Evolutionary conservation across 2,888 invertebrate species (phyloP).

Genomic region (Mesorhabditis belari): DNA sequence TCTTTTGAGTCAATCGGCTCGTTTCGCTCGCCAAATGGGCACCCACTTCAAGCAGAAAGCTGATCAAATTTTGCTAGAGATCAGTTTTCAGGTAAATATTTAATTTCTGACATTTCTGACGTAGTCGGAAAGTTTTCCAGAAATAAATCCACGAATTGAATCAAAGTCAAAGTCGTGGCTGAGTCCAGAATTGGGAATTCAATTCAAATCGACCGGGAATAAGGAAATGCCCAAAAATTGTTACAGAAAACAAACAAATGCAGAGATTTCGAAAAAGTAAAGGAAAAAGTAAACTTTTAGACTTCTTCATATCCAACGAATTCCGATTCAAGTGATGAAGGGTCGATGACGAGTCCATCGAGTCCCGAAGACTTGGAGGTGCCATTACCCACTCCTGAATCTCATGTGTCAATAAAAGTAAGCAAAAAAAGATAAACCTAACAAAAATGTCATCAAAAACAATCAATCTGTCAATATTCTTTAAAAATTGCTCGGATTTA

Average conservation of each 20-base stretch:
- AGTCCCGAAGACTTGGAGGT: background rate
- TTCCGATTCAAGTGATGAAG: slow-evolving; percentile 35
- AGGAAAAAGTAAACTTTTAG: no score
- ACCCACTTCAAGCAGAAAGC: slow-evolving; percentile 44
- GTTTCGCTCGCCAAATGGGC: slow-evolving; percentile 46
- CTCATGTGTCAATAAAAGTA: background rate
- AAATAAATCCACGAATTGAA: no score
- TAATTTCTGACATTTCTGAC: no score
- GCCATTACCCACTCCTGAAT: background rate
- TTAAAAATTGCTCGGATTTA: background rate
- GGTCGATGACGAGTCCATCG: slow-evolving; percentile 14
- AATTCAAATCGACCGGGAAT: background rate
- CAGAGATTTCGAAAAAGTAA: no score
- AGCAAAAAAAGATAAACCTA: background rate
- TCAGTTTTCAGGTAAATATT: slow-evolving; percentile 41
- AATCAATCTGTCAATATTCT: background rate
- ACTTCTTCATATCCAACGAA: slow-evolving; percentile 49
- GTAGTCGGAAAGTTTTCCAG: no score
- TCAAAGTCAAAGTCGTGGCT: no score
- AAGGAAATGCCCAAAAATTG: no score
- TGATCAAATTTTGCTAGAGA: slow-evolving; percentile 48
- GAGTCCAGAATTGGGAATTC: no score
- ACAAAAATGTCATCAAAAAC: background rate
- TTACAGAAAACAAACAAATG: no score
- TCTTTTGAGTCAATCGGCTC: slow-evolving; percentile 47